Base-by-base conservation (phyloP, 2,888 invertebrate species). In the Antheraea assamensis region DNA sequence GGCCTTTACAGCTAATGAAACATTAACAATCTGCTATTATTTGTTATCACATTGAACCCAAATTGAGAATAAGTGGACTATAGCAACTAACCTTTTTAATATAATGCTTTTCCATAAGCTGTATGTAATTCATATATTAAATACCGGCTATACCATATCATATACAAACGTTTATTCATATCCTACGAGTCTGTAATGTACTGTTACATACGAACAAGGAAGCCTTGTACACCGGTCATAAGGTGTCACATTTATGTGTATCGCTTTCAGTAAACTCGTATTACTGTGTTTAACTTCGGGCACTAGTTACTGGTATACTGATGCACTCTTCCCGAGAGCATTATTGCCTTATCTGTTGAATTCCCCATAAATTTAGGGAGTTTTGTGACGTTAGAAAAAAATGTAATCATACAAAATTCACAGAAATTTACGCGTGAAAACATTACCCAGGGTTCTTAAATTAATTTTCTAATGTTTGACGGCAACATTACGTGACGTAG, bases 271-370 rank as follows among this genome's bases (percentile, higher is more conserved):
- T 78, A 79, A 81, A 85, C 80, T 76, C 77, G 83, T 82, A 81
- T 75, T 52, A 70, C 73, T 79, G 77, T 66, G 15, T 55, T n/a
- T 58, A 49, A 55, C 71, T 58, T 52, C 77, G 79, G 79, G 81
- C 79, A 75, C 80, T 85, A 83, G 80, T 82, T 89, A 88, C 85
- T 88, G 90, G 90, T 90, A 89, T 64, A 76, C 77, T 79, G 79
- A 86, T 85, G 75, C 76, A 76, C 77, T 79, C 42, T 42, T 10
- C 42, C 42, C 42, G 42, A 42, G 42, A 42, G 13, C 42, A 42
- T 42, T 42, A 42, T 42, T 42, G 42, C 42, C 42, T 13, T 10
- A 42, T 42, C 42, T 13, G 8, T 42, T 42, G 10, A 7, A 13
- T 42, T 42, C 42, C 42, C 42, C 35, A 10, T 35, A 35, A 35